Evolutionary conservation across 2,113 vertebrate species (phyloP).

Genomic region (Meles meles): DNA sequence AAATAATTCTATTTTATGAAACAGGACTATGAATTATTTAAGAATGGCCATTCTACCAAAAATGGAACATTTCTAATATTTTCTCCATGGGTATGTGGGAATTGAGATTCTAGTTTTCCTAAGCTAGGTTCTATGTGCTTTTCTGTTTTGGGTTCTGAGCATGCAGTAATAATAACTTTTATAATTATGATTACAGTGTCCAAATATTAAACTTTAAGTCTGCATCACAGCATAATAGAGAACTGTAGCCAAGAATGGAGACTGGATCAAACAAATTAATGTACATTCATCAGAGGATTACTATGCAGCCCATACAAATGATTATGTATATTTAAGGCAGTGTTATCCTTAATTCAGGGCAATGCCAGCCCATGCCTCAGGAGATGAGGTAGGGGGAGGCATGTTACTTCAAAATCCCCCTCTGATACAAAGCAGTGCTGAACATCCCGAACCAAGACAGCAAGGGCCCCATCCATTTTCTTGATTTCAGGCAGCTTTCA

Average conservation of each 20-base stretch:
- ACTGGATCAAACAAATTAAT: background rate
- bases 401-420: background rate
- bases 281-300: background rate
- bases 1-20: background rate
- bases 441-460: background rate
- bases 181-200: conserved; percentile 3
- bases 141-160: background rate
- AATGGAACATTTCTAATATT: background rate
- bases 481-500: too few relatives aligned
- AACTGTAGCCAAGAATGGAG: background rate
- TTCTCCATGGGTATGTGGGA: background rate
- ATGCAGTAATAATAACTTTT: background rate
- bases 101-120: conserved; percentile 3
- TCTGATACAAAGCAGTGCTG: background rate
- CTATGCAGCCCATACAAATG: background rate
- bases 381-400: background rate
- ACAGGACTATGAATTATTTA: background rate
- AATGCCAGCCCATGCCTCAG: background rate
- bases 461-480: background rate
- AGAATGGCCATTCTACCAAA: background rate
- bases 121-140: background rate
- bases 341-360: background rate
- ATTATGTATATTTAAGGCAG: background rate
- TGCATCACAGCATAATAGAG: background rate
- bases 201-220: background rate